Percentiles rank a stretch among this genome's conserved stretches.
Conservation (phyloP, 1,140 invertebrate genomes). For the Orius insidiosus region DNA sequence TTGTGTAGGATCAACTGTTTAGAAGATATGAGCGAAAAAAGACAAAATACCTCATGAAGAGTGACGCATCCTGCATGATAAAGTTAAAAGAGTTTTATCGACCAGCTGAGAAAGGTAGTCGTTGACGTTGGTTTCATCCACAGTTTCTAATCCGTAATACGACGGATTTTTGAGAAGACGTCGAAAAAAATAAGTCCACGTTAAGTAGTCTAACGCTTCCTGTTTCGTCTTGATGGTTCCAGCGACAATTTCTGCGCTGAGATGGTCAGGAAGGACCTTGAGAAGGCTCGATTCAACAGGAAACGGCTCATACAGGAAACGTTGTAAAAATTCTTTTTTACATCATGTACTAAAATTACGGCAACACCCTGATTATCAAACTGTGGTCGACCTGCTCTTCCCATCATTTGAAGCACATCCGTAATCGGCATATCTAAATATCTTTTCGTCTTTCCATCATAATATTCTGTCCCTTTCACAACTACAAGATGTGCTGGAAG, state of each 20-base stretch:
- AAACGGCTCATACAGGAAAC: constrained; percentile 97
- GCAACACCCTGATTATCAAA: constrained; percentile 92
- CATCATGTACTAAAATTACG: constrained; percentile 92
- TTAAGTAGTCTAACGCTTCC: constrained; percentile 90
- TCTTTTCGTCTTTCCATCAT: constrained; percentile 86
- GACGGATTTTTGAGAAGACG: constrained; percentile 80
- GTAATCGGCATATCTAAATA: constrained; percentile 99
- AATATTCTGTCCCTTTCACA: constrained; percentile 88
- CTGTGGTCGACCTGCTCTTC: constrained; percentile 87
- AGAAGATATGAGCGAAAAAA: no score
- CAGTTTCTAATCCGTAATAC: constrained; percentile 71
- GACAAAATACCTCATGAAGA: constrained; percentile 34
- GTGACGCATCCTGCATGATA: constrained; percentile 64
- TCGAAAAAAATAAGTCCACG: constrained; percentile 95
- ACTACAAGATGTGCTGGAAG: constrained; percentile 87
- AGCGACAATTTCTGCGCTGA: constrained; percentile 83
- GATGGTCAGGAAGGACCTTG: constrained; percentile 82
- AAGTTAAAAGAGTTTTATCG: constrained; percentile 51
- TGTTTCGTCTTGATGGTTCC: constrained; percentile 83
- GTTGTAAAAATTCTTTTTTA: constrained; percentile 98
- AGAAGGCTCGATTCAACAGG: constrained; percentile 93
- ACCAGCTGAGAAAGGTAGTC: constrained; percentile 56
- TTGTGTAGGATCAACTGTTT: no score
- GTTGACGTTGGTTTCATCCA: constrained; percentile 58
- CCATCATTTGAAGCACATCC: constrained; percentile 98